Base-by-base conservation (phyloP, 2,888 invertebrate genomes). In the Dioctria linearis region DNA sequence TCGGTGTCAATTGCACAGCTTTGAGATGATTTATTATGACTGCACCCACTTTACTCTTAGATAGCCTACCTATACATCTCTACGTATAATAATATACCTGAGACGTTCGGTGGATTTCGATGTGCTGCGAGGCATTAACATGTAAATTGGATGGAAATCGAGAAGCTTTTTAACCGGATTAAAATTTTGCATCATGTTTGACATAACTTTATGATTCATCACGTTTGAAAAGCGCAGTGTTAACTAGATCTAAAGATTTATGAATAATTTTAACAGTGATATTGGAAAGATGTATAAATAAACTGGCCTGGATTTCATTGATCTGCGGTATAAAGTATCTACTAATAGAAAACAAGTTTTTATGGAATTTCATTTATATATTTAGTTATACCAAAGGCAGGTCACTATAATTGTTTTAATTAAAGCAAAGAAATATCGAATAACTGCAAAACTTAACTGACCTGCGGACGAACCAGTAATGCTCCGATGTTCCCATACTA, bases 1-100 rank as follows among this genome's bases (percentile, higher is more conserved):
- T 40, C 40, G 54, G 71, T 71, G 71, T 71, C 71, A 71, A 71
- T 71, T 71, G 71, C 51, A 25, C 51, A 51, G 54, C 71, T 71
- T 71, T 71, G 39, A 9, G n/a, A 71, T 71, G 71, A 71, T 51
- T 71, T 54, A 71, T 71, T 4, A 51, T 37, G 51, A 51, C 71
- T 71, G 71, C 71, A 71, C 71, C 71, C 71, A 71, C 71, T 9
- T 37, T 25, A 6, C 54, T 51, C 37, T 54, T n/a, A 46, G 5
- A 8, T 46, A 5, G 46, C 46, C 5, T 8, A 6, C 46, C 5
- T 8, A 6, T 46, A 46, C 46, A 46, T 46, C 5, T 8, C 1
- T 5, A 5, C 8, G 46, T 46, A 5, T 46, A 8, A 5, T 46
- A 11, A 11, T 25, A 9, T 5, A 6, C 57, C n/a, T 6, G 66